Evolutionary conservation across 2,113 vertebrate genomes (phyloP).

Genomic region (Fulica atra): DNA sequence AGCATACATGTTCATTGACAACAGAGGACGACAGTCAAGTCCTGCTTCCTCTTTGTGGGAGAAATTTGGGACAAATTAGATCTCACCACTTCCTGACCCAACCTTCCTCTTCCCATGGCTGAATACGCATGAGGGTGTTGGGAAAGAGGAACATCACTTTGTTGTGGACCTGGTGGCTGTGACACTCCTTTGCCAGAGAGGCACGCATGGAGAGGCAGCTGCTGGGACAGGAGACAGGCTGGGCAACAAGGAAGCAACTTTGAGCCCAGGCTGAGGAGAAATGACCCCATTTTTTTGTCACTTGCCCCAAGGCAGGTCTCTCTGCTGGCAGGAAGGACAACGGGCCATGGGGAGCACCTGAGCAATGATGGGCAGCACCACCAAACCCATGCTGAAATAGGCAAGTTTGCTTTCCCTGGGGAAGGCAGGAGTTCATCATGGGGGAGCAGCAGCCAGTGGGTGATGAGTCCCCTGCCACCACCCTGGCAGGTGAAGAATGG

Average conservation of each 20-base stretch:
- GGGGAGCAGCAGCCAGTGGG: not conserved
- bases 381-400: not conserved
- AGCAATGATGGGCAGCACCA: not conserved
- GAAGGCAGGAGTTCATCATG: fast-evolving
- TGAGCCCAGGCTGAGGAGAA: not conserved
- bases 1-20: not conserved
- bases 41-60: not conserved
- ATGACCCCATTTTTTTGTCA: not conserved
- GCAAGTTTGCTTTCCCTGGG: not conserved
- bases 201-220: not conserved
- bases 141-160: not conserved
- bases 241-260: not conserved
- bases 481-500: fast-evolving
- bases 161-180: fast-evolving
- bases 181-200: not conserved
- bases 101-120: not conserved
- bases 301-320: not conserved
- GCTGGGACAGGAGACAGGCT: not conserved
- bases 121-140: no score
- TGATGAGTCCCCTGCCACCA: not conserved
- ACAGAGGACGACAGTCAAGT: not conserved
- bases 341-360: not conserved
- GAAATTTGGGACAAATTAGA: not conserved
- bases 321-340: fast-evolving
- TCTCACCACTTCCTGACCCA: not conserved